These are phyloP conservation scores for Ochlodes sylvanus DNA, from an alignment of 2,888 invertebrate genomes.

Conservation along the genomic window DNA sequence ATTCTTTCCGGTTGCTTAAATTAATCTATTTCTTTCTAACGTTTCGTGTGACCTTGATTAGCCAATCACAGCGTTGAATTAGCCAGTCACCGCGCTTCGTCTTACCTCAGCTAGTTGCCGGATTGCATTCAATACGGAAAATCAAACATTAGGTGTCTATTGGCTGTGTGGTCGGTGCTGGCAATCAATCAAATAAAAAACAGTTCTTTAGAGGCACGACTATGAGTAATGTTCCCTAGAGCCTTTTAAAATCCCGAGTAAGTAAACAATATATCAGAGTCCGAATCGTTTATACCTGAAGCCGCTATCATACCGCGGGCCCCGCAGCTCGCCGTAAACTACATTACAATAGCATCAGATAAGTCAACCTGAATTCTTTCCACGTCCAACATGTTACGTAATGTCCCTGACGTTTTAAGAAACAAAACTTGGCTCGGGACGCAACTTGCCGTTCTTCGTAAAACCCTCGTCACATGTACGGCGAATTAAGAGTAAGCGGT, in stretches of 20 bases:
- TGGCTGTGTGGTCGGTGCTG: no score
- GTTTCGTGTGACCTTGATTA: no score
- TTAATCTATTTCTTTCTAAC: no score
- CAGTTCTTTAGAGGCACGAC: no score
- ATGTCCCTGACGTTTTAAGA: conserved; percentile 64
- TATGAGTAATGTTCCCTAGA: neutral
- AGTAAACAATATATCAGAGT: conserved; percentile 14
- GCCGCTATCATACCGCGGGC: conserved; percentile 22
- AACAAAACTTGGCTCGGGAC: conserved; percentile 57
- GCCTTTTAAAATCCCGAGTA: neutral
- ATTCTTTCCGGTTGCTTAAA: no score
- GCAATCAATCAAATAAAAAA: no score
- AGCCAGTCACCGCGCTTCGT: no score
- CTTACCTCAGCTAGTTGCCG: no score
- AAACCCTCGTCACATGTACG: neutral
- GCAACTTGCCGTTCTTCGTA: conserved; percentile 26
- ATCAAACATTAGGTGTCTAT: no score
- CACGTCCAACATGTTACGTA: conserved; percentile 61
- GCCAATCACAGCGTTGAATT: no score
- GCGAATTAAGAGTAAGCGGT: neutral
- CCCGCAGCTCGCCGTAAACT: conserved; percentile 2
- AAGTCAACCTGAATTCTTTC: conserved; percentile 50
- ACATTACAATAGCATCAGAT: conserved; percentile 38
- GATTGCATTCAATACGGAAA: no score
- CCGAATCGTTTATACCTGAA: conserved; percentile 30